Evolutionary conservation across 2,888 invertebrate species (phyloP).

Genomic region (Pasiphila rectangulata): DNA sequence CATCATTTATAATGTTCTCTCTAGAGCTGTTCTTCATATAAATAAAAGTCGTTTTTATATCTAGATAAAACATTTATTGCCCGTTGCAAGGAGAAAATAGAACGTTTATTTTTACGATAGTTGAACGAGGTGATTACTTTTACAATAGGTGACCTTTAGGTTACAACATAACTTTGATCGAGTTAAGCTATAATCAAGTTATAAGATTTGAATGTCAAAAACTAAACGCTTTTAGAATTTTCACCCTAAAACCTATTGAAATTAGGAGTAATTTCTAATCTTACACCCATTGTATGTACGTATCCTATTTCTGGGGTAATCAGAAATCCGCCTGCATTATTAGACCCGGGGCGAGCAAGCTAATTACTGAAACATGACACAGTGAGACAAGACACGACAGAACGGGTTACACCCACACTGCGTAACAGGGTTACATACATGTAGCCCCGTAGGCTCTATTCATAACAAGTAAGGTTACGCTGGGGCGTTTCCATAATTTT

Average conservation of each 20-base stretch:
- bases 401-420: neutral
- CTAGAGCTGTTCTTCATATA: conserved; percentile 17
- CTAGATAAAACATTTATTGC: conserved; percentile 3
- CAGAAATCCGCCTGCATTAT: conserved; percentile 21
- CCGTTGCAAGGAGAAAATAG: conserved; percentile 3
- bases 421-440: neutral
- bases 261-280: too few relatives aligned
- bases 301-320: conserved; percentile 18
- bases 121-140: neutral
- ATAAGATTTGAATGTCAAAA: too few relatives aligned
- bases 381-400: conserved; percentile 7
- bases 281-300: too few relatives aligned
- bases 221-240: too few relatives aligned
- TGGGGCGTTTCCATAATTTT: too few relatives aligned
- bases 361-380: conserved; percentile 24
- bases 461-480: too few relatives aligned
- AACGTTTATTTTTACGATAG: neutral
- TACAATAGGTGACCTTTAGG: too few relatives aligned
- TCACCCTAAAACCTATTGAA: too few relatives aligned
- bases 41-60: conserved; percentile 12
- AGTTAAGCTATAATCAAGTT: too few relatives aligned
- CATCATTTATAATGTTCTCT: conserved; percentile 14
- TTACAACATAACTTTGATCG: too few relatives aligned
- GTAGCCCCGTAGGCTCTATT: too few relatives aligned
- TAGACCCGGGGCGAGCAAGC: conserved; percentile 9